Conservation (phyloP, 1,140 invertebrate genomes). For the Andrena cerasifolii region DNA sequence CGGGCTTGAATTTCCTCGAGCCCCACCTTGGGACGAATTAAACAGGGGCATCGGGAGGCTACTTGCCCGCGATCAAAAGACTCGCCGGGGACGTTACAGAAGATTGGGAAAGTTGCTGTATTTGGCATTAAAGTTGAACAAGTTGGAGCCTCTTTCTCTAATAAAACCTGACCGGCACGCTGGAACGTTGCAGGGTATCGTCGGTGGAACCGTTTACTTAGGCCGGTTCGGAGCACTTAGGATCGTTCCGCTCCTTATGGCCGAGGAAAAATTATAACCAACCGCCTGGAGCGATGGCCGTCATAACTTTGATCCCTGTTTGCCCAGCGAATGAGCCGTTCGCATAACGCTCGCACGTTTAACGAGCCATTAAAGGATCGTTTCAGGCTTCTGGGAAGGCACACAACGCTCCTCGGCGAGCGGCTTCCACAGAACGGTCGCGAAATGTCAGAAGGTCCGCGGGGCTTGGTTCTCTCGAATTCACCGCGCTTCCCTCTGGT, state of each 20-base stretch:
- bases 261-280: slow-evolving; percentile 55
- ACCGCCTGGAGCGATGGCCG: slow-evolving; percentile 28
- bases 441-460: background rate
- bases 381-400: slow-evolving; percentile 32
- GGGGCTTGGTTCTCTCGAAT: too few species aligned
- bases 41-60: too few species aligned
- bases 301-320: slow-evolving; percentile 61
- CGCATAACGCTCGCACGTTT: slow-evolving; percentile 45
- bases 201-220: slow-evolving; percentile 33
- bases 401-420: background rate
- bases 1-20: too few species aligned
- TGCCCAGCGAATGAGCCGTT: slow-evolving; percentile 33
- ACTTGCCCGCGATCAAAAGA: too few species aligned
- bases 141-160: background rate
- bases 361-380: slow-evolving; percentile 63
- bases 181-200: background rate
- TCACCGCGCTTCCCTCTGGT: too few species aligned
- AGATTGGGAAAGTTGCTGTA: too few species aligned
- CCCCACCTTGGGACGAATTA: too few species aligned
- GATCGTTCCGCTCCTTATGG: slow-evolving; percentile 43
- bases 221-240: background rate
- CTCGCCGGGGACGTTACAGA: too few species aligned
- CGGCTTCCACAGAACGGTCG: background rate
- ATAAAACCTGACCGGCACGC: slow-evolving; percentile 19
- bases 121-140: too few species aligned